Percentiles rank a stretch among this genome's conserved stretches.
Conservation (phyloP, 2,797 vertebrate species). For the Hydrophis major region DNA sequence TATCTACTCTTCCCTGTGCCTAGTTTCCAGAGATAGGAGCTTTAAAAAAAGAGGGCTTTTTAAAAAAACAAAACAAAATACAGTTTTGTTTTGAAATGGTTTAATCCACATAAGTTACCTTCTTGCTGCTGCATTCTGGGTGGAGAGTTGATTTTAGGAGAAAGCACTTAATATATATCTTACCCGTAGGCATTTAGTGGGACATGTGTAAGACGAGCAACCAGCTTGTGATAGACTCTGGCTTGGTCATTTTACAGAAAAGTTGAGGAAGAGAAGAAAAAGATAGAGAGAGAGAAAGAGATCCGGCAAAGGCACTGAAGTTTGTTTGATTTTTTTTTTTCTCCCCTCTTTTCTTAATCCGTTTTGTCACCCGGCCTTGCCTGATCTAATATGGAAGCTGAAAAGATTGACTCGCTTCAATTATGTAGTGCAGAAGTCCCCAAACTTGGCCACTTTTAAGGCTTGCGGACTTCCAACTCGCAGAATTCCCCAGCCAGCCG, state of each 20-base stretch:
- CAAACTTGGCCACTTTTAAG: no score
- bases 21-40: slow-evolving; percentile 51
- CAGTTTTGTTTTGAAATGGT: background rate
- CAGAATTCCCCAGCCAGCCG: no score
- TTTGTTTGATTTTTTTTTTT: background rate
- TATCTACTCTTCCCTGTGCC: slow-evolving; percentile 61
- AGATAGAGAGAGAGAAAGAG: no score
- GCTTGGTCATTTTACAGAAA: background rate
- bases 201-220: background rate
- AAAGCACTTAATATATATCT: slow-evolving; percentile 27
- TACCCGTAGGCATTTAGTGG: background rate
- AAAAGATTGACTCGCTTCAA: background rate
- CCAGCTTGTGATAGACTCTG: background rate
- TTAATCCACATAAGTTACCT: background rate
- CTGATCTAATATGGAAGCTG: background rate
- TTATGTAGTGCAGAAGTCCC: background rate
- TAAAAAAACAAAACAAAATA: no score
- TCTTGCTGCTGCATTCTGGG: slow-evolving; percentile 2
- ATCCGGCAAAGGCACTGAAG: background rate
- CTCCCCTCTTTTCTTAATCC: background rate
- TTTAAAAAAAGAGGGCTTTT: background rate
- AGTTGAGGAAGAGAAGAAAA: background rate
- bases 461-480: no score
- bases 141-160: slow-evolving; percentile 38
- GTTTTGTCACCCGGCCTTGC: background rate